These are phyloP conservation scores for Epinotia bilunana DNA, from an alignment of 2,888 invertebrate genomes.

Conservation along the genomic window DNA sequence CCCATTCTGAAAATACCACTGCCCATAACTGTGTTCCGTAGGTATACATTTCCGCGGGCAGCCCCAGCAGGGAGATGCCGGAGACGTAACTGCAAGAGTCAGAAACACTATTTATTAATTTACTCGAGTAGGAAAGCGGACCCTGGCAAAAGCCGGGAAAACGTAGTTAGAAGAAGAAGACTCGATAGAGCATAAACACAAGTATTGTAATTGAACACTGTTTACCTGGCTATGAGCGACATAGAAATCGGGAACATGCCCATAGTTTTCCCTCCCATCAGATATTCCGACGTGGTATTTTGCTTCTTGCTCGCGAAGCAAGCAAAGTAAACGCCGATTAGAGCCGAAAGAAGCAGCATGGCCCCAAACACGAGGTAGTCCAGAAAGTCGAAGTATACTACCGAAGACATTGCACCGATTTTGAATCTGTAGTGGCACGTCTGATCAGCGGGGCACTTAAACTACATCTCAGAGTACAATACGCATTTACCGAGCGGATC, in stretches of 20 bases:
- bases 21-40: constrained; percentile 90
- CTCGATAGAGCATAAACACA: not conserved
- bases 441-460: constrained; percentile 64
- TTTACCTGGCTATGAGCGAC: constrained; percentile 90
- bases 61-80: constrained; percentile 88
- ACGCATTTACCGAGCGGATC: constrained; percentile 68
- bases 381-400: constrained; percentile 84
- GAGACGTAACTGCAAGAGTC: constrained; percentile 87
- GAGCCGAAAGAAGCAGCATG: constrained; percentile 86
- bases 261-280: constrained; percentile 91
- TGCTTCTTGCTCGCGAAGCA: constrained; percentile 88
- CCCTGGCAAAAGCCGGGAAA: too few relatives aligned
- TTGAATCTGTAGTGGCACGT: constrained; percentile 57
- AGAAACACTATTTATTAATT: not conserved
- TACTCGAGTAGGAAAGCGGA: too few relatives aligned
- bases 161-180: too few relatives aligned
- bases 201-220: constrained; percentile 10
- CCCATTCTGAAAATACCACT: constrained; percentile 86
- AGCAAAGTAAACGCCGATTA: constrained; percentile 89
- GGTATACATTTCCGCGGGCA: constrained; percentile 91
- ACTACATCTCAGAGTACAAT: constrained; percentile 70
- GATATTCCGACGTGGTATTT: constrained; percentile 88
- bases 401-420: constrained; percentile 57
- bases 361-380: constrained; percentile 87
- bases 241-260: constrained; percentile 91